phyloP scores from a whole-genome alignment of 2,113 vertebrate genomes.

The Eleginops maclovinus region DNA sequence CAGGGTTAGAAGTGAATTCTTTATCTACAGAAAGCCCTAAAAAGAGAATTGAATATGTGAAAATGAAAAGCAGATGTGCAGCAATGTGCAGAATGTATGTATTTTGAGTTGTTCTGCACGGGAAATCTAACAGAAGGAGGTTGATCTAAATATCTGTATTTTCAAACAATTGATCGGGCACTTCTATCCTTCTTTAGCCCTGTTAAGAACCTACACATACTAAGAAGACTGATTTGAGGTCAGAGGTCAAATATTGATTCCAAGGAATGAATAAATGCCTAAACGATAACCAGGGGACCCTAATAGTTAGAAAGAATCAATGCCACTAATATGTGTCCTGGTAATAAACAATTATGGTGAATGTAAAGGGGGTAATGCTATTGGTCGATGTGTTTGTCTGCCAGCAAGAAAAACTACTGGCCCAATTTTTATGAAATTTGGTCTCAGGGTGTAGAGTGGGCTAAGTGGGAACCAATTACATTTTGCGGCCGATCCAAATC shows the following conservation, averaged over 20 bases:
- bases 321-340: conserved; percentile 10
- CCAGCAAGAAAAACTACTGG: no score
- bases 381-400: no score
- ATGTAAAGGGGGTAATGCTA: neutral
- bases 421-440: no score
- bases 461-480: no score
- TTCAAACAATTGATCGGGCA: conserved; percentile 17
- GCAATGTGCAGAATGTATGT: neutral
- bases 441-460: no score
- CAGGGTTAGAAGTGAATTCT: neutral
- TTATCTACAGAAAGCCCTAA: neutral
- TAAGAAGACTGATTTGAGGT: conserved; percentile 44
- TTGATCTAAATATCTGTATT: conserved; percentile 2
- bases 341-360: conserved; percentile 7
- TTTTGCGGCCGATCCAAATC: no score
- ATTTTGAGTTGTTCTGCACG: neutral
- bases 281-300: conserved; percentile 29
- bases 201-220: conserved; percentile 22
- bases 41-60: neutral
- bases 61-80: no score
- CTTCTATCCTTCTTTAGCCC: neutral
- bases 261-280: neutral
- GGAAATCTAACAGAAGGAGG: neutral
- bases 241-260: conserved; percentile 51
- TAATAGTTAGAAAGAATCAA: conserved; percentile 38